Percentiles rank a stretch among this genome's conserved stretches.
Conservation (phyloP, 2,888 invertebrate species). For the Chrysotoxum bicinctum region DNA sequence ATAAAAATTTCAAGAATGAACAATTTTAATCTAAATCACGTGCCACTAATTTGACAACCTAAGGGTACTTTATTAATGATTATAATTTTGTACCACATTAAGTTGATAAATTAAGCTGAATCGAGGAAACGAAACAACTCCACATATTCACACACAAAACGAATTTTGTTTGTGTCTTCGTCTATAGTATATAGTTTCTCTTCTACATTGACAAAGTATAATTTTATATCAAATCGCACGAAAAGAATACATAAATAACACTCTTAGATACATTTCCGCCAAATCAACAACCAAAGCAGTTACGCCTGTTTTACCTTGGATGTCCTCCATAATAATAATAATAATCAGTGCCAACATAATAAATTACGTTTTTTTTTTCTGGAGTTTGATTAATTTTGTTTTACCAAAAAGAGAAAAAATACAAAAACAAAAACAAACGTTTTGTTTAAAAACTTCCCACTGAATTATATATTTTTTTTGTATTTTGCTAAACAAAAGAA, state of each 20-base stretch:
- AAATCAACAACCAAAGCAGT: slow-evolving; percentile 21
- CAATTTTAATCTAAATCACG: no score
- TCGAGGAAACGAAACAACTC: slow-evolving; percentile 27
- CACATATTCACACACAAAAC: slow-evolving; percentile 12
- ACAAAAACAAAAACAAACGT: not conserved
- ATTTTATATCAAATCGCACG: slow-evolving; percentile 27
- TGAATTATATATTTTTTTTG: not conserved
- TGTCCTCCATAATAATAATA: slow-evolving; percentile 34
- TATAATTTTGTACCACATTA: slow-evolving; percentile 28
- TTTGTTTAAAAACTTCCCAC: not conserved
- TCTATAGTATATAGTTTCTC: slow-evolving; percentile 3
- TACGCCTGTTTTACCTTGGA: slow-evolving; percentile 51
- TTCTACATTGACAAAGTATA: slow-evolving; percentile 29
- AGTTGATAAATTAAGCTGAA: slow-evolving; percentile 40
- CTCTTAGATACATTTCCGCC: slow-evolving; percentile 33
- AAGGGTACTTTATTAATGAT: slow-evolving; percentile 35
- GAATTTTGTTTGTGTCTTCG: not conserved
- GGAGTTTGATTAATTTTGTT: slow-evolving; percentile 62
- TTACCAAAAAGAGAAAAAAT: slow-evolving; percentile 25
- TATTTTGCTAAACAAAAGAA: slow-evolving; percentile 11
- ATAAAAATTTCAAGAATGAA: no score
- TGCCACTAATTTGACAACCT: slow-evolving; percentile 45
- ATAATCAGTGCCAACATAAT: slow-evolving; percentile 23
- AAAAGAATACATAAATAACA: slow-evolving; percentile 57
- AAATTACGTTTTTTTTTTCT: slow-evolving; percentile 47